Percentiles rank a stretch among this genome's conserved stretches.
phyloP scores from a whole-genome alignment of 2,888 invertebrate genomes.

The Lithophane semibrunnea region DNA sequence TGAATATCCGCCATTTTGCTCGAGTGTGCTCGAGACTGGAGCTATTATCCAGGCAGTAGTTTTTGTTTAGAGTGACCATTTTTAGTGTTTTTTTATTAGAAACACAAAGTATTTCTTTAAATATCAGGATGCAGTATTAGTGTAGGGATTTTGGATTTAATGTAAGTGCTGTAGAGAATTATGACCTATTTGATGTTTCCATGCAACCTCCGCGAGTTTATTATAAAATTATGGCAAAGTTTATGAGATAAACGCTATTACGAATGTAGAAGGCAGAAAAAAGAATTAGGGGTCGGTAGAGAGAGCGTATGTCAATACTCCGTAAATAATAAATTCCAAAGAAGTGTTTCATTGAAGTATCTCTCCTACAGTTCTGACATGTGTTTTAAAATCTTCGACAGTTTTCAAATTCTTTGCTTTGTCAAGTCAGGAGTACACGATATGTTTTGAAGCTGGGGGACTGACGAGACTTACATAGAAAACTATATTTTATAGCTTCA shows the following conservation, averaged over 20 bases:
- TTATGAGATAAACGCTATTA: too few species aligned
- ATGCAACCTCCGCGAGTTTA: too few species aligned
- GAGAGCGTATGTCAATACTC: too few species aligned
- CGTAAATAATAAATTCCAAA: too few species aligned
- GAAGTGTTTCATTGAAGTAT: too few species aligned
- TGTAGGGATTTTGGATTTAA: neutral
- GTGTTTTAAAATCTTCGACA: neutral
- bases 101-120: neutral
- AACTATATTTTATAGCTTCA: neutral
- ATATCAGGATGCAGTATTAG: neutral
- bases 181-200: too few species aligned
- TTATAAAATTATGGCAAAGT: too few species aligned
- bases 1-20: conserved; percentile 44
- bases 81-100: neutral
- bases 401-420: neutral
- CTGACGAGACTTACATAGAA: neutral
- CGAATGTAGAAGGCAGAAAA: neutral
- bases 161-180: too few species aligned
- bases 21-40: conserved; percentile 36
- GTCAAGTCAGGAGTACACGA: neutral
- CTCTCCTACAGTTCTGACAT: neutral
- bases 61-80: neutral
- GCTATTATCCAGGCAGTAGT: conserved; percentile 16
- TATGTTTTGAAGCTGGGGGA: neutral
- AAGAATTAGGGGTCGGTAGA: too few species aligned